Base-by-base conservation (phyloP, 2,113 vertebrate species). In the Choloepus hoffmanni region DNA sequence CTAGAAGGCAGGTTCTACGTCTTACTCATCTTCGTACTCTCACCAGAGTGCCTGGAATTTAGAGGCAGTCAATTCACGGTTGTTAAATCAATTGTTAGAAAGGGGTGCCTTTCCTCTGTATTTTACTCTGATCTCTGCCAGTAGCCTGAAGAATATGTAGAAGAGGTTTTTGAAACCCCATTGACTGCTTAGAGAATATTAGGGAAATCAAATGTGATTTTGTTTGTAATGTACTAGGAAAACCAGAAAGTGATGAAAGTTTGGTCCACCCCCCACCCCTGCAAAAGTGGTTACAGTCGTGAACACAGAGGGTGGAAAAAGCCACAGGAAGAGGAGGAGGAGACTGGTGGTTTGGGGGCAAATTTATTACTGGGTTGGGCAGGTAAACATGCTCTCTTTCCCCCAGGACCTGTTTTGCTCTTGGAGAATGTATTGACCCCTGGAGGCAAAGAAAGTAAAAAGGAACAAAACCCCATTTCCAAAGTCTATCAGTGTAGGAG, bases 391-490 rank as follows among this genome's bases (percentile, higher is more conserved):
- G 15, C 55, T 74, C 11, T 90, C 76, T 24, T 13, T 36, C 14
- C 68, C 30, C 50, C n/a, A 45, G 30, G 28, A 40, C 24, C 55
- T 21, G 3, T 85, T 96, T 92, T 74, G 67, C 19, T 83, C 43
- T 43, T 45, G 55, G 43, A 68, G 24, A 28, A 70, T n/a, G 70
- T 24, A 63, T 40, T 82, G 85, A 76, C n/a, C 94, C 92, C 24
- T 84, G 79, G 78, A 91, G 72, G 77, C 68, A 94, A 92, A 85
- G 50, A 92, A 83, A 91, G 60, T 58, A 33, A 92, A 94, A 90
- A 36, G 58, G 43, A 92, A 84, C 11, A 45, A 85, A 70, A 90
- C 19, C 81, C 3, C 10, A 48, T 83, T 94, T 94, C 95, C 68
- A 85, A 94, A 92, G 82, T 72, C 2, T 55, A 53, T 65, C 23